Conservation (phyloP, 2,113 vertebrate genomes). For the Ochotona curzoniae region DNA sequence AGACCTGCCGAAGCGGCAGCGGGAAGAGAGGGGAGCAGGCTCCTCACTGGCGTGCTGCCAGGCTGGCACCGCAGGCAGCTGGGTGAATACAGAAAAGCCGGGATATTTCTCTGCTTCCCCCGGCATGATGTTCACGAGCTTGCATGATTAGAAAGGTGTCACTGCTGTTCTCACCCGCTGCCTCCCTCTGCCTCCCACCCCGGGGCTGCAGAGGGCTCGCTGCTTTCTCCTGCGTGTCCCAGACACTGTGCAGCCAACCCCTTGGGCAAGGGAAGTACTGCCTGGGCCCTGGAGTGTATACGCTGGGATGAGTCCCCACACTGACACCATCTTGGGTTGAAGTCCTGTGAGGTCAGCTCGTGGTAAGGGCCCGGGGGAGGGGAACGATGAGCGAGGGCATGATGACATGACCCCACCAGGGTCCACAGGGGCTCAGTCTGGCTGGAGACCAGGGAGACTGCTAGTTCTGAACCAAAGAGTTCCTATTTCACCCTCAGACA, state of each 20-base stretch:
- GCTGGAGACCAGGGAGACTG: not conserved
- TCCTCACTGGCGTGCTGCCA: fast-evolving
- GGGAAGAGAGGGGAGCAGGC: not conserved
- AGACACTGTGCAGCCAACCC: fast-evolving
- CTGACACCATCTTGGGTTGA: not conserved
- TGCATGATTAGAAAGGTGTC: not conserved
- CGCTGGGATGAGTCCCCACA: not conserved
- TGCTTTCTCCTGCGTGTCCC: not conserved
- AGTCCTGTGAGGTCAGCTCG: not conserved
- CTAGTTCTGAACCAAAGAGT: too few relatives aligned
- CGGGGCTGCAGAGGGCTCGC: not conserved
- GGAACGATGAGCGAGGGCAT: too few relatives aligned
- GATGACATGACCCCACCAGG: not conserved
- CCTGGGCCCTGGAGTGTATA: not conserved
- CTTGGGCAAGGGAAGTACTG: not conserved
- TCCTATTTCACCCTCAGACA: too few relatives aligned
- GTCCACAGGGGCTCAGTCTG: not conserved
- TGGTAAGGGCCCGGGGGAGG: not conserved
- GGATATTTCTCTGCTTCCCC: not conserved
- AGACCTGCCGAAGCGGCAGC: not conserved
- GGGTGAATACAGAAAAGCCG: fast-evolving
- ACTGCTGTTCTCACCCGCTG: fast-evolving
- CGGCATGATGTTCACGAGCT: not conserved
- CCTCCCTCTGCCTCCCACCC: not conserved
- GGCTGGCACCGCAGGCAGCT: fast-evolving